phyloP scores from a whole-genome alignment of 2,888 invertebrate species.

The Ennomos erosarius region DNA sequence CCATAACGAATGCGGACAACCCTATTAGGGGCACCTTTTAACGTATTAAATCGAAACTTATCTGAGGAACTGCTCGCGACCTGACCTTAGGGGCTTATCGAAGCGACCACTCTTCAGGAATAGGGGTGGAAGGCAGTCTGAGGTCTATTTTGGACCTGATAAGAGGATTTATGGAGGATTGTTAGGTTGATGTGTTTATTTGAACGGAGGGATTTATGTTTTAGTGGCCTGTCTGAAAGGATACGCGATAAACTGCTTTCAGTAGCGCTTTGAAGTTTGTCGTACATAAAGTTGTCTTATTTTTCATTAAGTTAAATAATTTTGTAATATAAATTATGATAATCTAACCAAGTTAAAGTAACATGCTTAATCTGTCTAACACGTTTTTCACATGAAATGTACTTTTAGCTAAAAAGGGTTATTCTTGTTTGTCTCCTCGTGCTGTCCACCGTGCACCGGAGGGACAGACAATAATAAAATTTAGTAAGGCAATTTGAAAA shows the following conservation, averaged over 20 bases:
- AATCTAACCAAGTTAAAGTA: background rate
- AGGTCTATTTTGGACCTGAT: constrained; percentile 52
- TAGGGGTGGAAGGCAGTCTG: constrained; percentile 53
- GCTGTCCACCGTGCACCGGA: too few species aligned
- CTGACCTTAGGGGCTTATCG: constrained; percentile 70
- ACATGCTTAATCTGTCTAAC: too few species aligned
- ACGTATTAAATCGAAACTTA: constrained; percentile 82
- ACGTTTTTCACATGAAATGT: too few species aligned
- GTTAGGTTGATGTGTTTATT: constrained; percentile 27
- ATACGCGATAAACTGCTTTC: too few species aligned
- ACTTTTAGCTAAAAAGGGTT: too few species aligned
- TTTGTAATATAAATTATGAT: too few species aligned
- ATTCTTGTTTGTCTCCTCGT: too few species aligned
- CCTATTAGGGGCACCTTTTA: constrained; percentile 83
- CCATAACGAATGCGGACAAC: constrained; percentile 80
- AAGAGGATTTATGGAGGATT: constrained; percentile 34
- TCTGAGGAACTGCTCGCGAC: constrained; percentile 69
- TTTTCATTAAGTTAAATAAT: too few species aligned
- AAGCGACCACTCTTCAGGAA: constrained; percentile 68
- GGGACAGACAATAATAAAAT: too few species aligned
- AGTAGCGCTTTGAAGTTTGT: too few species aligned
- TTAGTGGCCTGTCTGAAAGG: background rate
- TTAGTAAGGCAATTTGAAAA: too few species aligned
- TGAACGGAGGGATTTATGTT: constrained; percentile 7
- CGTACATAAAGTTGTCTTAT: too few species aligned